Base-by-base conservation (phyloP, 2,888 invertebrate species). In the Eupithecia inturbata region DNA sequence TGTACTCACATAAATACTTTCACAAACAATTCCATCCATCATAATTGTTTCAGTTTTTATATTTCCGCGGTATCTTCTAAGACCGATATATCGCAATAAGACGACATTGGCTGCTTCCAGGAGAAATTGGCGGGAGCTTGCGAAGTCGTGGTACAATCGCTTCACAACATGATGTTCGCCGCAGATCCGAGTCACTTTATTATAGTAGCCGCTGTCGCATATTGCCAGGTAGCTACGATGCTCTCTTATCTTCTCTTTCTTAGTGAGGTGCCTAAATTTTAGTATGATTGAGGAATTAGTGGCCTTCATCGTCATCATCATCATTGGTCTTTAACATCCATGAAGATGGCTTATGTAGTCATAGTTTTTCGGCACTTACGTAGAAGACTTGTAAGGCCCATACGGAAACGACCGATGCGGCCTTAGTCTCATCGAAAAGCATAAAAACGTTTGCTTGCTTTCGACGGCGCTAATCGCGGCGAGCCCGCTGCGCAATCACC, bases 61-160 rank as follows among this genome's bases (percentile, higher is more conserved):
- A 71, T 84, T 90, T 14, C 96, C 96, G 69, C 89, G 89, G 81
- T 91, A 95, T 78, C 95, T 91, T 22, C 86, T 89, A 19, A 96
- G 83, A 3, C 95, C 96, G 45, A 96, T 88, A 83, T 96, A 96
- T 77, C 96, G 91, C 86, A 96, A 89, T 26, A 96, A 85, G 19
- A 96, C 85, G 74, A 96, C 89, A 86, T 95, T 96, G 12, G 95
- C 95, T 45, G 96, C 96, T 91, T 96, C 96, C n/a, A 95, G 92
- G 68, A 96, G 87, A 75, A 96, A 92, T 80, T 95, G 88, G 69
- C 87, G 89, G n/a, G 95, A 90, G 33, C 89, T 91, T 62, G 90
- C 89, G 70, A 95, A 92, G 49, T 92, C 87, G 82, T 96, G 95
- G 81, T 95, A 95, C 74, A 92, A 90, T 67, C 94, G 91, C 76